Conservation (phyloP, 2,888 invertebrate genomes). For the Spialia ferax region DNA sequence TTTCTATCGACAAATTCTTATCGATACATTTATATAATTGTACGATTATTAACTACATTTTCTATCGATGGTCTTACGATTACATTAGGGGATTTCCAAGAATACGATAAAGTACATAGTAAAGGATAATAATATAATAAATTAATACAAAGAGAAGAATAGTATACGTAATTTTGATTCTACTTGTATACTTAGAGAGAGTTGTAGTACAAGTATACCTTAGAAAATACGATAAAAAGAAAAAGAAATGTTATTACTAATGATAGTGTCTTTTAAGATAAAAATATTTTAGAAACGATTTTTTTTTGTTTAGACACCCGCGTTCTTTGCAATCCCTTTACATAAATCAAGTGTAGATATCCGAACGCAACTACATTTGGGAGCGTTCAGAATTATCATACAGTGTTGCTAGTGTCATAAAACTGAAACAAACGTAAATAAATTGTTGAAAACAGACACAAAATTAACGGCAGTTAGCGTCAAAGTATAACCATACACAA, state of each 20-base stretch:
- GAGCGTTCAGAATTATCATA: not conserved
- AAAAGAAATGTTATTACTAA: slow-evolving; percentile 24
- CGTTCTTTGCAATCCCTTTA: slow-evolving; percentile 16
- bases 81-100: slow-evolving; percentile 35
- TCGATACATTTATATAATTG: slow-evolving; percentile 51
- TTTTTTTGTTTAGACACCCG: not conserved
- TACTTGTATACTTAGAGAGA: slow-evolving; percentile 36
- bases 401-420: not conserved
- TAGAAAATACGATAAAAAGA: slow-evolving; percentile 29
- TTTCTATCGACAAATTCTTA: slow-evolving; percentile 44
- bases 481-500: no score
- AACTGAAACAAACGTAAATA: not conserved
- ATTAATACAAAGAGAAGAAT: slow-evolving; percentile 27
- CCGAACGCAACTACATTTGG: not conserved
- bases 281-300: slow-evolving; percentile 30
- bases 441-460: no score
- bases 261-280: slow-evolving; percentile 36
- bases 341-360: slow-evolving; percentile 28
- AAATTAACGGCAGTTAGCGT: no score
- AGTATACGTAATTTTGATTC: slow-evolving; percentile 13
- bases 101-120: slow-evolving; percentile 27
- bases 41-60: slow-evolving; percentile 54
- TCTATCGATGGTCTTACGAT: slow-evolving; percentile 46
- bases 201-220: slow-evolving; percentile 29
- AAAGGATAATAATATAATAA: slow-evolving; percentile 24